These are phyloP conservation scores for Gallinago undulata DNA, from an alignment of 2,113 vertebrate genomes.

Conservation along the genomic window DNA sequence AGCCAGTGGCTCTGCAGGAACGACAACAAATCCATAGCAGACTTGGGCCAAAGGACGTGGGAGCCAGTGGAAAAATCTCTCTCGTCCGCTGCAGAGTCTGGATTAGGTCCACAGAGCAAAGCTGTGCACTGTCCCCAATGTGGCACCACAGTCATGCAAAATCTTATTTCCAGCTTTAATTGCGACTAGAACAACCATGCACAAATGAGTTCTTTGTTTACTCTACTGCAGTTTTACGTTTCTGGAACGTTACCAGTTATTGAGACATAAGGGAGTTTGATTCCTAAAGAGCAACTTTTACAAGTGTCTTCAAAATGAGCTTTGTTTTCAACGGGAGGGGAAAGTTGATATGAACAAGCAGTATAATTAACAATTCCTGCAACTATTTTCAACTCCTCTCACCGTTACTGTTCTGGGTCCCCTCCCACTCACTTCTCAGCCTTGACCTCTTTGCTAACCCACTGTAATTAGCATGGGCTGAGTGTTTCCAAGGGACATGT, in stretches of 20 bases:
- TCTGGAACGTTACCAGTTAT: background rate
- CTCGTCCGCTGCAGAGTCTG: background rate
- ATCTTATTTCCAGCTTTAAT: background rate
- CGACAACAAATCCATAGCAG: background rate
- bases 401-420: background rate
- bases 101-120: background rate
- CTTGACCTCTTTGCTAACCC: background rate
- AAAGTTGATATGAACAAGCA: background rate
- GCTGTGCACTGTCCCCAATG: background rate
- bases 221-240: background rate
- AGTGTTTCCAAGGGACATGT: background rate
- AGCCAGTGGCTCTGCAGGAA: background rate
- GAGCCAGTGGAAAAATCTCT: background rate
- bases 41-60: background rate
- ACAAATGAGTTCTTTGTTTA: background rate
- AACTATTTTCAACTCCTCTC: background rate
- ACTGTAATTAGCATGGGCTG: background rate
- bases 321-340: background rate
- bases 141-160: background rate
- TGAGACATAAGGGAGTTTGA: background rate
- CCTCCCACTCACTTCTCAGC: background rate
- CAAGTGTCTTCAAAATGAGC: background rate
- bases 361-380: background rate
- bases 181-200: background rate
- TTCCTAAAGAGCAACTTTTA: conserved; percentile 2